Evolutionary conservation across 2,113 vertebrate genomes (phyloP).

Genomic region (Psilopsiagon aymara): DNA sequence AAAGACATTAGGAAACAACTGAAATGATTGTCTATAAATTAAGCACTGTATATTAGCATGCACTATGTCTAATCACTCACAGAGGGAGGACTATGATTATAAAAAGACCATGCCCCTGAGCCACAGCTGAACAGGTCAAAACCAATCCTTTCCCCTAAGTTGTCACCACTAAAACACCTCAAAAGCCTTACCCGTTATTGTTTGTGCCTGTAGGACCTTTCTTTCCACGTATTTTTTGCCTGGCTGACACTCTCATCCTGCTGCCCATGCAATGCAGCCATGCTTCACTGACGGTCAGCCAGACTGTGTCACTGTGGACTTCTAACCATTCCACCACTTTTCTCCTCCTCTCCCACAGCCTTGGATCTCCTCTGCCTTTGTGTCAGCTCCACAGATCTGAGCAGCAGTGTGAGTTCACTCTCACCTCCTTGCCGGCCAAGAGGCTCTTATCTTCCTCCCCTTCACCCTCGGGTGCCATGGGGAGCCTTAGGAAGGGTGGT

Average conservation of each 20-base stretch:
- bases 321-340: not conserved
- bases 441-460: not conserved
- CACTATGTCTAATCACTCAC: not conserved
- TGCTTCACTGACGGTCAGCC: not conserved
- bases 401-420: not conserved
- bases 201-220: not conserved
- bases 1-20: not conserved
- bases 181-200: not conserved
- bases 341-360: not conserved
- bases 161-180: not conserved
- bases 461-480: rapidly evolving
- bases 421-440: rapidly evolving
- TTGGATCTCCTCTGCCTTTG: not conserved
- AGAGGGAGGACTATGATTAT: not conserved
- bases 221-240: not conserved
- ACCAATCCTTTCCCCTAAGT: not conserved
- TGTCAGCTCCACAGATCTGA: not conserved
- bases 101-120: not conserved
- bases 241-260: not conserved
- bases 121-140: not conserved
- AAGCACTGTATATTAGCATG: not conserved
- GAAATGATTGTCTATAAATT: not conserved
- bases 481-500: not conserved
- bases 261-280: not conserved
- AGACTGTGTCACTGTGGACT: not conserved